Conservation (phyloP, 2,113 vertebrate genomes). For the Xenopus borealis region DNA sequence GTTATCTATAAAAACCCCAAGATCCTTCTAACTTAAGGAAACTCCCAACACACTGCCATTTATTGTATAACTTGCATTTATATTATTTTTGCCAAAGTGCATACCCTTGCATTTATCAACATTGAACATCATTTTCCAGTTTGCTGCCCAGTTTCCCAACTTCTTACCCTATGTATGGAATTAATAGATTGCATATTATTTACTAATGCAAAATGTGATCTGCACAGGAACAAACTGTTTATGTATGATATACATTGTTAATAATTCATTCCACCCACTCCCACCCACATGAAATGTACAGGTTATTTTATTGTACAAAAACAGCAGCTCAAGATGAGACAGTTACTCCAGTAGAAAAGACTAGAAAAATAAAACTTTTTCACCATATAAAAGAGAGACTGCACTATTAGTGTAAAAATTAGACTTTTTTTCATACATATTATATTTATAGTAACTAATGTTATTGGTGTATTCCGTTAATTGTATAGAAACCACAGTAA, state of each 20-base stretch:
- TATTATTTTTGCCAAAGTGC: no score
- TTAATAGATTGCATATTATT: conserved; percentile 16
- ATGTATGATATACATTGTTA: conserved; percentile 26
- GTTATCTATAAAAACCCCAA: no score
- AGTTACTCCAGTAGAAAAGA: conserved; percentile 2
- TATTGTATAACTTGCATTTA: no score
- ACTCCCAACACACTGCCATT: no score
- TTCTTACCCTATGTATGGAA: no score
- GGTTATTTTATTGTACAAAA: conserved; percentile 30
- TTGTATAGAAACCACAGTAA: not conserved
- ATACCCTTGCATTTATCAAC: no score
- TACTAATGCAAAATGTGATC: conserved; percentile 35
- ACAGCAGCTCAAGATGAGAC: conserved; percentile 29
- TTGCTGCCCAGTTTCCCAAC: no score
- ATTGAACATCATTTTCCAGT: no score
- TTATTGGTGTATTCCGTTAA: not conserved
- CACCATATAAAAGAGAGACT: not conserved
- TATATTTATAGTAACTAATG: not conserved
- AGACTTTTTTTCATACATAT: no score
- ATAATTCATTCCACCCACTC: conserved; percentile 44
- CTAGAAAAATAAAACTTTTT: conserved; percentile 6
- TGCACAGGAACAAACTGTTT: conserved; percentile 41
- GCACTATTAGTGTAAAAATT: not conserved
- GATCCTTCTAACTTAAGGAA: no score
- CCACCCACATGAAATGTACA: conserved; percentile 40